Base-by-base conservation (phyloP, 2,113 vertebrate genomes). In the Hylia prasina region DNA sequence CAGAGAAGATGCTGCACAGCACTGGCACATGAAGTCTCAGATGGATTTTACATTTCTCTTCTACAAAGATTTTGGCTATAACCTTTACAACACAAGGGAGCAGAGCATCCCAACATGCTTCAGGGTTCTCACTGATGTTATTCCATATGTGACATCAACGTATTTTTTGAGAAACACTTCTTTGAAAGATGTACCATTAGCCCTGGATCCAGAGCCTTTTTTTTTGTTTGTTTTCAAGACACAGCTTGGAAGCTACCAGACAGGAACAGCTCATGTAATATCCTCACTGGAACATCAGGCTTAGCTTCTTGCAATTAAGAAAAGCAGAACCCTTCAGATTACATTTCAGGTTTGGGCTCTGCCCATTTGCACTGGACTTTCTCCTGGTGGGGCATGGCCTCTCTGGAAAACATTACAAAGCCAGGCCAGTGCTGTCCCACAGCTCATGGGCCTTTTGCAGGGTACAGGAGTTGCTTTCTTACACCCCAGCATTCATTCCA, bases 381-480 rank as follows among this genome's bases (percentile, higher is more conserved):
- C 35, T 78, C 69, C 65, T 39, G 65, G 42, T 19, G 21, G 22
- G 47, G 21, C 60, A 30, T 0, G 9, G n/a, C 39, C 54, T 44
- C 40, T 91, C n/a, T 65, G 45, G 90, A 87, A 94, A 92, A 71
- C 12, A 68, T 63, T 22, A 51, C 39, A 63, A 85, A 88, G 44
- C 39, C 3, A 2, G 17, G 21, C 42, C 57, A 85, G 39, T 20
- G 61, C 48, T 3, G 8, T 60, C 61, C 64, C 61, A 71, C 30
- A 79, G 51, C 44, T 89, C 70, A 60, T 1, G 33, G 56, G n/a
- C 24, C 35, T 68, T 84, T 47, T 70, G 44, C 47, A 54, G 16
- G 61, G 69, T 37, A 58, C 48, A 64, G 65, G 70, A 91, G n/a
- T 47, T 82, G 61, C 57, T 91, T 96, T 94, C 81, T 72, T 69